A percentile compares a stretch with the other conserved stretches of the same genome.
Conservation (phyloP, 2,888 invertebrate species). For the Meiosimyza decipiens region DNA sequence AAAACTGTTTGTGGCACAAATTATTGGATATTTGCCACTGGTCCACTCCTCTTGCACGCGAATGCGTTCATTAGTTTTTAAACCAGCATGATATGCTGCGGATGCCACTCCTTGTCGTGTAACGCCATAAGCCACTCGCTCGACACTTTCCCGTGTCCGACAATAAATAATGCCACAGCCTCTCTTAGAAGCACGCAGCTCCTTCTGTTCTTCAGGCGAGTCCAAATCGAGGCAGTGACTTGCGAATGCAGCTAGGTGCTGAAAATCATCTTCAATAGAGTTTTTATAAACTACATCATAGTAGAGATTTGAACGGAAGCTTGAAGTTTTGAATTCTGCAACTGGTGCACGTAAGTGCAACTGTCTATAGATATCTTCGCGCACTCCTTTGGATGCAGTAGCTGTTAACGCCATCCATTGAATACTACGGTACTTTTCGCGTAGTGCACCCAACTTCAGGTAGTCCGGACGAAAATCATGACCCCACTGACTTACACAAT, state of each 20-base stretch:
- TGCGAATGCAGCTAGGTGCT: slow-evolving; percentile 83
- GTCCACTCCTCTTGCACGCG: slow-evolving; percentile 93
- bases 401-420: slow-evolving; percentile 96
- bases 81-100: slow-evolving; percentile 90
- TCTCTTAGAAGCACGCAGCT: slow-evolving; percentile 57
- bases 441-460: slow-evolving; percentile 82
- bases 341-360: slow-evolving; percentile 77
- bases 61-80: slow-evolving; percentile 79
- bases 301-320: slow-evolving; percentile 91
- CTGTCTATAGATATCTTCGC: slow-evolving; percentile 83
- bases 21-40: slow-evolving; percentile 85
- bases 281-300: slow-evolving; percentile 95
- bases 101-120: slow-evolving; percentile 79
- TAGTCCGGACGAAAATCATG: slow-evolving; percentile 98
- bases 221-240: slow-evolving; percentile 73
- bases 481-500: slow-evolving; percentile 99
- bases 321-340: slow-evolving; percentile 83
- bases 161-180: slow-evolving; percentile 94
- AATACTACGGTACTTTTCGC: slow-evolving; percentile 73
- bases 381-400: slow-evolving; percentile 85
- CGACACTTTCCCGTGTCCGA: slow-evolving; percentile 91
- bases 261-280: slow-evolving; percentile 81
- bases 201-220: slow-evolving; percentile 46
- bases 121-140: slow-evolving; percentile 82
- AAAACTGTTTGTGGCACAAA: slow-evolving; percentile 97